Percentiles rank a stretch among this genome's conserved stretches.
These are phyloP conservation scores for Plecotus auritus DNA, from an alignment of 2,113 vertebrate genomes.

Conservation along the genomic window DNA sequence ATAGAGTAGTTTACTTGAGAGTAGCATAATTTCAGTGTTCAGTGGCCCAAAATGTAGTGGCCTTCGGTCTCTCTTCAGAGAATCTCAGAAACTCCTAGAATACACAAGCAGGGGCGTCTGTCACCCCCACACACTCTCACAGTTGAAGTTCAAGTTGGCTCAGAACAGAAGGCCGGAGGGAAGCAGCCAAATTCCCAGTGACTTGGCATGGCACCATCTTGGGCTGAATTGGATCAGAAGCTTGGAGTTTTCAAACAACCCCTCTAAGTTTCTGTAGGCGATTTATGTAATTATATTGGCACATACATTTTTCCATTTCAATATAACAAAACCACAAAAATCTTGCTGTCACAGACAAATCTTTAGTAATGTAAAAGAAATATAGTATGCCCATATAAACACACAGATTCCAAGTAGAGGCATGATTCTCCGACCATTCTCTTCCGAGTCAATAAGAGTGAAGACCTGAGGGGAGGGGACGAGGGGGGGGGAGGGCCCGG, in stretches of 20 bases:
- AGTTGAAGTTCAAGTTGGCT: conserved; percentile 34
- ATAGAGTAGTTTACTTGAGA: not conserved
- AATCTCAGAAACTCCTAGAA: not conserved
- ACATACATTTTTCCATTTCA: conserved; percentile 25
- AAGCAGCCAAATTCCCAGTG: conserved; percentile 29
- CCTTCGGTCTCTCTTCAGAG: not conserved
- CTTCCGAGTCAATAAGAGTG: not conserved
- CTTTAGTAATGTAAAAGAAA: conserved; percentile 26
- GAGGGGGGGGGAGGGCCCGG: too few species aligned
- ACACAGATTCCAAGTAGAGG: conserved; percentile 38
- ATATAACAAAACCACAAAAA: conserved; percentile 44
- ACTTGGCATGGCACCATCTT: not conserved
- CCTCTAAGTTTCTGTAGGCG: conserved; percentile 15
- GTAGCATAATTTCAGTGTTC: not conserved
- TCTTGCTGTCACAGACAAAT: conserved; percentile 2
- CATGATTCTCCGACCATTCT: not conserved
- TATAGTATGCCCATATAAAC: not conserved
- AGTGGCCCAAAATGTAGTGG: not conserved
- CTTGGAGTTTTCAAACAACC: not conserved
- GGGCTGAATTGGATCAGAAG: conserved; percentile 7
- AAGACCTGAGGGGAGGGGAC: too few species aligned
- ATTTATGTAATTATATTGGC: conserved; percentile 15
- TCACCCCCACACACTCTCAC: not conserved
- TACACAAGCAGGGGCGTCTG: not conserved
- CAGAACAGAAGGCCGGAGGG: not conserved